phyloP scores from a whole-genome alignment of 1,140 invertebrate genomes.

The Drosophila sp. region DNA sequence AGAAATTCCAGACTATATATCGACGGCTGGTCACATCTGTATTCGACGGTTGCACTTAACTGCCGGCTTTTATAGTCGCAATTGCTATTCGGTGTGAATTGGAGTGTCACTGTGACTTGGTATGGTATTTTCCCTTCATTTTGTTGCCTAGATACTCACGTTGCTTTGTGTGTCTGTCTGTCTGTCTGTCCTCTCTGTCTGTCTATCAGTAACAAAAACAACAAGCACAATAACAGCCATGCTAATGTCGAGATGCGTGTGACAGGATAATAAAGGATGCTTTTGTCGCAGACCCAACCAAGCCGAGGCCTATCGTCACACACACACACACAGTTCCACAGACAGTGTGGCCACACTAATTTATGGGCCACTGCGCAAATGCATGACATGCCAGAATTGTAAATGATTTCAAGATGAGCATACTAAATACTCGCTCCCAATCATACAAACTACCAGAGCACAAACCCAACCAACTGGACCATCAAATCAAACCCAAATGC shows the following conservation, averaged over 20 bases:
- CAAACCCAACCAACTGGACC: background rate
- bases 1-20: background rate
- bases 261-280: conserved; percentile 65
- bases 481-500: conserved; percentile 1
- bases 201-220: conserved; percentile 1
- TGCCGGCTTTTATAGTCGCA: conserved; percentile 51
- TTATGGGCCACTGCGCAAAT: conserved; percentile 16
- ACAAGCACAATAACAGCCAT: background rate
- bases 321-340: background rate
- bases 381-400: conserved; percentile 15
- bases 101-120: conserved; percentile 40
- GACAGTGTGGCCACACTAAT: conserved; percentile 10
- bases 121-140: background rate
- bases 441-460: background rate
- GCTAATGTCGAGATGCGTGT: conserved; percentile 55
- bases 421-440: background rate
- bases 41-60: conserved; percentile 53
- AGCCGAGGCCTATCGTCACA: background rate
- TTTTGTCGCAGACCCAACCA: conserved; percentile 37
- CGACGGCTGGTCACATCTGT: conserved; percentile 19
- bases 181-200: background rate
- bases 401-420: conserved; percentile 19
- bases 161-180: background rate
- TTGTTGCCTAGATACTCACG: background rate
- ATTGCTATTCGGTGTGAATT: conserved; percentile 53